phyloP scores from a whole-genome alignment of 2,888 invertebrate genomes.

The Drosophila vallismaia region DNA sequence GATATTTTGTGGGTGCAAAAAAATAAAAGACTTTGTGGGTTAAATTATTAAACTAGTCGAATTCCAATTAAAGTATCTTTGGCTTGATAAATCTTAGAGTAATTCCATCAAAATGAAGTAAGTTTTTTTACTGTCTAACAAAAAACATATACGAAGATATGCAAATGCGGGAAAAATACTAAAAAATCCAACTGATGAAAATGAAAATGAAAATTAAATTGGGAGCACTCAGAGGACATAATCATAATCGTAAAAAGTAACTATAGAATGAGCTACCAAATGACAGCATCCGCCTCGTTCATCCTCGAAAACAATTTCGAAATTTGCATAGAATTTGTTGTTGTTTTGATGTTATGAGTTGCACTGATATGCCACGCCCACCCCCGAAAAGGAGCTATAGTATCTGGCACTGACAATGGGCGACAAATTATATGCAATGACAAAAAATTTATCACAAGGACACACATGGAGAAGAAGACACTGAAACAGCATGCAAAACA shows the following conservation, averaged over 20 bases:
- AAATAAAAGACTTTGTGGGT: slow-evolving; percentile 8
- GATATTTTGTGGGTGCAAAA: slow-evolving; percentile 8
- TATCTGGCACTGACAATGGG: slow-evolving; percentile 55
- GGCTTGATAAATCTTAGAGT: no score
- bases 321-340: slow-evolving; percentile 42
- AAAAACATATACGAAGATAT: not conserved
- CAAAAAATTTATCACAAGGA: slow-evolving; percentile 54
- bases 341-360: slow-evolving; percentile 25
- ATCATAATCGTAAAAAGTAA: slow-evolving; percentile 67
- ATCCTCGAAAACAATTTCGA: slow-evolving; percentile 33
- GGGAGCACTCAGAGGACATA: slow-evolving; percentile 54
- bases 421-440: slow-evolving; percentile 72
- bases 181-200: slow-evolving; percentile 53
- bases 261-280: slow-evolving; percentile 34
- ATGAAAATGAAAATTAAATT: slow-evolving; percentile 33
- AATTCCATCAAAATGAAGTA: not conserved
- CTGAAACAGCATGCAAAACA: slow-evolving; percentile 60
- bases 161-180: slow-evolving; percentile 56
- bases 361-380: slow-evolving; percentile 36
- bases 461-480: slow-evolving; percentile 6
- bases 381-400: slow-evolving; percentile 4
- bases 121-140: no score
- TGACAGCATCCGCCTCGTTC: slow-evolving; percentile 19
- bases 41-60: slow-evolving; percentile 7
- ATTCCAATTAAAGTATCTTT: not conserved